phyloP scores from a whole-genome alignment of 2,797 vertebrate species.

The Otus scops region DNA sequence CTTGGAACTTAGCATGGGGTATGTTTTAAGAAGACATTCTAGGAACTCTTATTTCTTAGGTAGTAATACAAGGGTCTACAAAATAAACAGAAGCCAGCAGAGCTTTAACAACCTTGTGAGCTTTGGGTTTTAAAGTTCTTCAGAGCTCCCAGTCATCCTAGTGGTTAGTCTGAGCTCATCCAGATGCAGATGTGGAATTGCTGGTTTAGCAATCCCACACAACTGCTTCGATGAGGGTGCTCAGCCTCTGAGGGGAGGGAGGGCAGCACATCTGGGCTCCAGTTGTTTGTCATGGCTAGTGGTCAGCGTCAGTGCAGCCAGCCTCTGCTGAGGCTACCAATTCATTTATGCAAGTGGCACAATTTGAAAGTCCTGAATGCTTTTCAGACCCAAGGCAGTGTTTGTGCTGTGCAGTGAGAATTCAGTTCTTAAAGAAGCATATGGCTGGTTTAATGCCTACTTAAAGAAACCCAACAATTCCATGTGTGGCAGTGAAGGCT shows the following conservation, averaged over 20 bases:
- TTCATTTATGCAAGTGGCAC: neutral
- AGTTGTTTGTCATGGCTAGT: neutral
- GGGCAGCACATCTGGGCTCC: neutral
- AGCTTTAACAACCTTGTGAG: neutral
- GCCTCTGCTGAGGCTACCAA: neutral
- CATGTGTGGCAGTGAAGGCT: neutral
- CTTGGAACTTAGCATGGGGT: neutral
- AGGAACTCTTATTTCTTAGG: neutral
- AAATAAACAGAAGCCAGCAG: neutral
- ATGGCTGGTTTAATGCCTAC: neutral
- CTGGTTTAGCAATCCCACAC: neutral
- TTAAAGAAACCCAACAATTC: neutral
- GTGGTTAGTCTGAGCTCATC: neutral
- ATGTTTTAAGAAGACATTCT: neutral
- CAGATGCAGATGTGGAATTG: rapidly evolving
- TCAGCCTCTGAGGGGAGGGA: neutral
- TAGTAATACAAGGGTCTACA: neutral
- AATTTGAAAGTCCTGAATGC: neutral
- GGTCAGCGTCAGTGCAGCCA: rapidly evolving
- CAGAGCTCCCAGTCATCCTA: neutral
- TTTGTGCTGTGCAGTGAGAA: neutral
- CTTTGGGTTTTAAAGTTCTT: neutral
- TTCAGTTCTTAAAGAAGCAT: neutral
- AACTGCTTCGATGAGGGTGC: rapidly evolving
- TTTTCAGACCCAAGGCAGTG: neutral